These are phyloP conservation scores for Eulimnadia texana DNA, from an alignment of 1,140 invertebrate genomes.

Conservation along the genomic window DNA sequence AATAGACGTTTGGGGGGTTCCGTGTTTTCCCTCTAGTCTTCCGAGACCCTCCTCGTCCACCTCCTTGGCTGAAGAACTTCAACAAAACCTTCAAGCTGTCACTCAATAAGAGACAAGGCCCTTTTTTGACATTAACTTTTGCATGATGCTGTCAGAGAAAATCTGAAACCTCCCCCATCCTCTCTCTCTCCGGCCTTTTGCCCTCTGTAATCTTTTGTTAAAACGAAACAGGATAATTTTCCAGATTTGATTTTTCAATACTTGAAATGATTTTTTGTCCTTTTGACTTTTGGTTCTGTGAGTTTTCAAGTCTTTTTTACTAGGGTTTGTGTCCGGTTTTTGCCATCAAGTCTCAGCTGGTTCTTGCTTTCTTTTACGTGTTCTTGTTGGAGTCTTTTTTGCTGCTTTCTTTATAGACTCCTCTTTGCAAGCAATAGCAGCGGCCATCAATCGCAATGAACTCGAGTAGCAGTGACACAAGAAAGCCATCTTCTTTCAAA, in stretches of 20 bases:
- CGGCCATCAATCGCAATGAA: background rate
- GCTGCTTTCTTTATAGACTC: background rate
- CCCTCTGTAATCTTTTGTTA: background rate
- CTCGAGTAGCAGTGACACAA: background rate
- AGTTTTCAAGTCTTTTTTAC: background rate
- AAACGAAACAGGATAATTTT: too few species aligned
- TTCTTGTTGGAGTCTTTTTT: too few species aligned
- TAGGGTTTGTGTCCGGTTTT: background rate
- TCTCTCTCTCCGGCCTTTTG: conserved; percentile 2
- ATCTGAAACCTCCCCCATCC: too few species aligned
- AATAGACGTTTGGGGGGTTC: too few species aligned
- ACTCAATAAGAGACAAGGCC: background rate
- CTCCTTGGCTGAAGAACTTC: too few species aligned
- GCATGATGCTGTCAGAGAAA: background rate
- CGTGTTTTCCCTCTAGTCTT: too few species aligned
- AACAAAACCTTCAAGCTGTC: background rate
- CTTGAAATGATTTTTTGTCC: background rate
- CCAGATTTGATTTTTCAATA: background rate
- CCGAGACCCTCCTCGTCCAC: too few species aligned
- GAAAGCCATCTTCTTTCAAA: background rate
- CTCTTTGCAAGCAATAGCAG: background rate
- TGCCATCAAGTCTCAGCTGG: too few species aligned
- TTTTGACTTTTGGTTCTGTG: background rate
- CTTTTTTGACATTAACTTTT: background rate
- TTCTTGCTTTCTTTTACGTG: too few species aligned